Percentiles rank a stretch among this genome's conserved stretches.
phyloP scores from a whole-genome alignment of 2,797 vertebrate genomes.

The Coregonus ussuriensis region DNA sequence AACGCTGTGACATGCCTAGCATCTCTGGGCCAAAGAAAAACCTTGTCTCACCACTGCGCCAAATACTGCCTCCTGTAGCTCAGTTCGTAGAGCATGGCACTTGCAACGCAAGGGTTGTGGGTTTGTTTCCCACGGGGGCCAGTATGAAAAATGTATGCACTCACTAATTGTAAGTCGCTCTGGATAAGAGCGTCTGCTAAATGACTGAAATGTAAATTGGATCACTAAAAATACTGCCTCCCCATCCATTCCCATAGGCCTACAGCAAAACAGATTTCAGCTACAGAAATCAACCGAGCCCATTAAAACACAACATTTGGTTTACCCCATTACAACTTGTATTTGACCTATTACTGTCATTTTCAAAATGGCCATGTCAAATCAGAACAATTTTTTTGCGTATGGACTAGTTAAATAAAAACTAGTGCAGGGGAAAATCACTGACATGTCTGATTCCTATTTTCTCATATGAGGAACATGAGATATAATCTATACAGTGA shows the following conservation, averaged over 20 bases:
- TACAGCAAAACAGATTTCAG: conserved; percentile 1
- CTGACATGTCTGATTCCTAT: neutral
- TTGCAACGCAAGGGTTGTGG: too few species aligned
- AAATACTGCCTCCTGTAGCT: conserved; percentile 31
- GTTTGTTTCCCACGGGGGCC: too few species aligned
- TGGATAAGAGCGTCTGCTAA: too few species aligned
- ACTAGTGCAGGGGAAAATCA: too few species aligned
- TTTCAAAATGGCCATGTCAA: neutral
- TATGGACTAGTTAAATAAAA: neutral
- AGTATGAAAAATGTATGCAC: too few species aligned
- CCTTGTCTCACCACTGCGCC: conserved; percentile 65
- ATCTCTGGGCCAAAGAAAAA: conserved; percentile 49
- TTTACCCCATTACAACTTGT: neutral
- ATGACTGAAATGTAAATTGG: too few species aligned
- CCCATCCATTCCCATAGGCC: conserved; percentile 43
- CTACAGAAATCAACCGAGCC: conserved; percentile 9
- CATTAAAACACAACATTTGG: too few species aligned
- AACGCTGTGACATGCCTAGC: conserved; percentile 72
- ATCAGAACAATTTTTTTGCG: neutral
- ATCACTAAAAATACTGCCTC: conserved; percentile 47
- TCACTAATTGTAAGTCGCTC: too few species aligned
- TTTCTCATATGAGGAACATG: neutral
- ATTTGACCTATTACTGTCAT: neutral
- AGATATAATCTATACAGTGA: neutral
- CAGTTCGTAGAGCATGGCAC: too few species aligned